Evolutionary conservation across 2,113 vertebrate species (phyloP).

Genomic region (Physeter macrocephalus): DNA sequence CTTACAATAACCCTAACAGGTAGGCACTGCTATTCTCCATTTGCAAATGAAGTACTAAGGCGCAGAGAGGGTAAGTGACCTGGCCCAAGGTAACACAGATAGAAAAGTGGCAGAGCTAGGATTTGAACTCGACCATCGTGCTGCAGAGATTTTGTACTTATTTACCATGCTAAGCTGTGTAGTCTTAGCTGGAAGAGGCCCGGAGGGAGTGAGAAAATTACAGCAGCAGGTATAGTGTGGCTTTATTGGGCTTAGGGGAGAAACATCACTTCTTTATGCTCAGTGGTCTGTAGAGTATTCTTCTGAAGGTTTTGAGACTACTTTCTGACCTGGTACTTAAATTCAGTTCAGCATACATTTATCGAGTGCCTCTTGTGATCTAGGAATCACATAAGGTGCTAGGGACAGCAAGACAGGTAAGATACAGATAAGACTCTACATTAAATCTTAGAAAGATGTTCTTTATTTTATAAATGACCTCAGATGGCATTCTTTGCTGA

Average conservation of each 20-base stretch:
- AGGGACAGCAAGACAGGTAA: not conserved
- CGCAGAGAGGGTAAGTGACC: not conserved
- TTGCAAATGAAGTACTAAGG: not conserved
- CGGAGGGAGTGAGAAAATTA: not conserved
- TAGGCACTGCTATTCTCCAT: not conserved
- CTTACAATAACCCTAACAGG: not conserved
- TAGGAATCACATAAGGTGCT: not conserved
- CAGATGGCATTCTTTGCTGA: not conserved
- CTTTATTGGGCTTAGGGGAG: not conserved
- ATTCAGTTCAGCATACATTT: slow-evolving; percentile 16
- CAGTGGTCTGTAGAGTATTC: not conserved
- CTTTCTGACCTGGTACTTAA: slow-evolving; percentile 12
- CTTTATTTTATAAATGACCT: slow-evolving; percentile 37
- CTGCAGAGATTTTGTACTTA: not conserved
- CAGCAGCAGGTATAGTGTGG: not conserved
- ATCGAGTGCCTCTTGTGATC: not conserved
- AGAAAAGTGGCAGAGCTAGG: not conserved
- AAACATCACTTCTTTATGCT: not conserved
- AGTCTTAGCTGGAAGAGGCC: not conserved
- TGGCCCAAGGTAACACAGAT: not conserved
- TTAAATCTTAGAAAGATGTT: slow-evolving; percentile 24
- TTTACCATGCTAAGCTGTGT: not conserved
- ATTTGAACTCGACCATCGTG: not conserved
- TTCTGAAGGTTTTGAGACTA: not conserved
- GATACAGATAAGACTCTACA: not conserved